A percentile compares a stretch with the other conserved stretches of the same genome.
phyloP scores from a whole-genome alignment of 2,797 vertebrate genomes.

The Cossypha heuglini region DNA sequence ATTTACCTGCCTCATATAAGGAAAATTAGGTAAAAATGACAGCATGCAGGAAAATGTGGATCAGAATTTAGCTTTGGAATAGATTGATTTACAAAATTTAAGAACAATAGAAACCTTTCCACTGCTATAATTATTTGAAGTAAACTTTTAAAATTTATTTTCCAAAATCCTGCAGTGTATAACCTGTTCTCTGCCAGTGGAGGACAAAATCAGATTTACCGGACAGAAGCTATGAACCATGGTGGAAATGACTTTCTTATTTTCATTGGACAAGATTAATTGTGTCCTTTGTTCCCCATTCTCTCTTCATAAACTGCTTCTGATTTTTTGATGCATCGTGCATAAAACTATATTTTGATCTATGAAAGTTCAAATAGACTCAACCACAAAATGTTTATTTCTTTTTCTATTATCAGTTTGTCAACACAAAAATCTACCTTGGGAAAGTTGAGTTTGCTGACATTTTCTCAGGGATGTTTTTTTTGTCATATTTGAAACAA shows the following conservation, averaged over 20 bases:
- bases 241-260: not conserved
- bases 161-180: not conserved
- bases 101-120: not conserved
- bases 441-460: fast-evolving
- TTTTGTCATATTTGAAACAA: not conserved
- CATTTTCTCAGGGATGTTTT: not conserved
- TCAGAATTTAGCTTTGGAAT: not conserved
- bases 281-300: not conserved
- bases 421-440: not conserved
- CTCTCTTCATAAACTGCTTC: not conserved
- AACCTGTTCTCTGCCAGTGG: not conserved
- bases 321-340: not conserved
- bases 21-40: not conserved
- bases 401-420: not conserved
- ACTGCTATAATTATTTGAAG: not conserved
- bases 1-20: not conserved
- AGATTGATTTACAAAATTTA: not conserved
- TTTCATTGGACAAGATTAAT: not conserved
- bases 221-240: not conserved
- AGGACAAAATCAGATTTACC: not conserved
- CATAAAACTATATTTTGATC: not conserved
- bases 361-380: not conserved
- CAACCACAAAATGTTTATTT: not conserved
- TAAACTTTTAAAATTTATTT: not conserved
- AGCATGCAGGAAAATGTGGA: not conserved